Evolutionary conservation across 2,797 vertebrate genomes (phyloP), one percentile per base, ranked within the genome.

Genomic region (Antrozous pallidus): DNA sequence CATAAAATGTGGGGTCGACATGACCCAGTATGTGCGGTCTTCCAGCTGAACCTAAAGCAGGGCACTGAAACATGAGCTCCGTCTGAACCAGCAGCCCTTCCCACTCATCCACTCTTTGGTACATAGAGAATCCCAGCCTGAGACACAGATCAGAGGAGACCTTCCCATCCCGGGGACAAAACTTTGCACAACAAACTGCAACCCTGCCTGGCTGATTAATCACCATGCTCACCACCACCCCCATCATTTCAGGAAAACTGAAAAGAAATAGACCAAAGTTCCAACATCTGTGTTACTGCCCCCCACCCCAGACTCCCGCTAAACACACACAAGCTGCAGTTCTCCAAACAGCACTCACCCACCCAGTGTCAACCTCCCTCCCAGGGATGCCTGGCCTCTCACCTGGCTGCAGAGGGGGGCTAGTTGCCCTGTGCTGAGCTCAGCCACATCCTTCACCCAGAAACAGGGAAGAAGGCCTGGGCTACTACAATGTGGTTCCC

Each of bases 21-120:
- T 17, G 42, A 90, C 80, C 51, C 49, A 38, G 33, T 28, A 14
- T 51, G 54, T 8, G 16, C 56, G n/a, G 40, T 65, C 14, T 47
- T 45, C 28, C 79, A 18, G 11, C n/a, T 13, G 24, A 88, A 73
- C 77, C 80, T 69, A 42, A 65, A 93, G 73, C 33, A 24, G 38
- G 31, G n/a, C 73, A 28, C 36, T 42, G 22, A 56, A 47, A 38
- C 40, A 6, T 24, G 36, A 51, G 18, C 18, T 56, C 67, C 18
- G 36, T 45, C 71, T 40, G 51, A 20, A 40, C 58, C 40, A 8
- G 4, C 5, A 14, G 31, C 0, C 40, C 3, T 17, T 33, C 51
- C 36, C 38, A 42, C 36, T 20, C 0, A 0, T 74, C 54, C n/a
- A 36, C 3, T 61, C 73, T 42, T 61, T 17, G 1, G 17, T 56